A percentile compares a stretch with the other conserved stretches of the same genome.
phyloP scores from a whole-genome alignment of 2,888 invertebrate genomes.

The Drosophila fungiperda region DNA sequence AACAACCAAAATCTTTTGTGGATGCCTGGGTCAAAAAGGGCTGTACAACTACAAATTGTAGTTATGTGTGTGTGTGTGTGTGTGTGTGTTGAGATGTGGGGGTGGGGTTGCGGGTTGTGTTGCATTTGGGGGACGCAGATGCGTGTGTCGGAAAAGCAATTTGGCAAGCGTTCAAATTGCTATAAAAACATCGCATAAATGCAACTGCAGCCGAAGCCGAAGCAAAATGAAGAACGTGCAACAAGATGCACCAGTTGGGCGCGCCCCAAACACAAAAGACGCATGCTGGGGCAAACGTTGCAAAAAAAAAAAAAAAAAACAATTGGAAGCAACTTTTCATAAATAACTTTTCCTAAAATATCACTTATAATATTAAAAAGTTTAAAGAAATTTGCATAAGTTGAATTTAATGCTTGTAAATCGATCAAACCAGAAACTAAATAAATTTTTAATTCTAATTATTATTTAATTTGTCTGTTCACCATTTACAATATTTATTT shows the following conservation, averaged over 20 bases:
- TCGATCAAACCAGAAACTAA: background rate
- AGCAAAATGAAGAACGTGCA: constrained; percentile 39
- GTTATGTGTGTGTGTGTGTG: background rate
- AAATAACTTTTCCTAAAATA: background rate
- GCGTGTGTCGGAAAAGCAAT: constrained; percentile 67
- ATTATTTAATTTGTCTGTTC: background rate
- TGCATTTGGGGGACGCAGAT: constrained; percentile 2
- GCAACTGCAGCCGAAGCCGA: constrained; percentile 68
- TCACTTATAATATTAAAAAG: too few species aligned
- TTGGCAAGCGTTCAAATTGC: constrained; percentile 77
- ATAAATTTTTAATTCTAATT: background rate
- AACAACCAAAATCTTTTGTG: constrained; percentile 30
- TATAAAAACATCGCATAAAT: constrained; percentile 70
- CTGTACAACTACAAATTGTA: background rate
- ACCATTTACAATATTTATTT: constrained; percentile 20
- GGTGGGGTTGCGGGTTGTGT: background rate
- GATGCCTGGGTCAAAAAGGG: constrained; percentile 32
- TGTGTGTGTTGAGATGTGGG: background rate
- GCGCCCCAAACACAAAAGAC: constrained; percentile 29
- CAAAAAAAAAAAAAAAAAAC: background rate
- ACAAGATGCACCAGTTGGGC: constrained; percentile 16
- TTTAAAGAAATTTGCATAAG: background rate
- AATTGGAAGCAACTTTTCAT: background rate
- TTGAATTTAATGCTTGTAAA: background rate
- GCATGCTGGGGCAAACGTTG: constrained; percentile 4